phyloP scores from a whole-genome alignment of 1,140 invertebrate species.

The Aradophagus sp. region DNA sequence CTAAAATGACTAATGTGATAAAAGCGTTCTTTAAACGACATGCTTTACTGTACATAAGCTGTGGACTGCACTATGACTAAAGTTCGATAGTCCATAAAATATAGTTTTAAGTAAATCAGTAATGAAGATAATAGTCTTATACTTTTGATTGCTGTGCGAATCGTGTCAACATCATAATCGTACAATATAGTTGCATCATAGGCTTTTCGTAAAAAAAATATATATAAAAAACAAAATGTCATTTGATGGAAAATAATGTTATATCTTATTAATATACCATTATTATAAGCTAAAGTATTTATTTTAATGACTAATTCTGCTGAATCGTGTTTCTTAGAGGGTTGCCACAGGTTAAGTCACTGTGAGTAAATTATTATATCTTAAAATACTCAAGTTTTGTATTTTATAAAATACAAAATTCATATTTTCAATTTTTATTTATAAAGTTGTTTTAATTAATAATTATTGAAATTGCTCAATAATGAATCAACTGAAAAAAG shows the following conservation, averaged over 20 bases:
- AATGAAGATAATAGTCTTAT: constrained; percentile 67
- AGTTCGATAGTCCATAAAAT: constrained; percentile 57
- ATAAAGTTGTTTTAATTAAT: too few species aligned
- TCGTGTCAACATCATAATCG: constrained; percentile 53
- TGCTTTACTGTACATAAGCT: constrained; percentile 60
- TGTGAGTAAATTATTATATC: too few species aligned
- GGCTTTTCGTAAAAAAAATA: constrained; percentile 48
- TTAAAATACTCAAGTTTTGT: too few species aligned
- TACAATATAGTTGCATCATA: constrained; percentile 59
- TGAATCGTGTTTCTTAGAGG: too few species aligned
- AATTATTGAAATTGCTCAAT: too few species aligned
- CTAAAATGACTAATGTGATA: too few species aligned
- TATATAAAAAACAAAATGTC: constrained; percentile 26
- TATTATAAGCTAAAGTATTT: constrained; percentile 21
- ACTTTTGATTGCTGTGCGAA: constrained; percentile 64
- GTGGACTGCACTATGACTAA: constrained; percentile 61
- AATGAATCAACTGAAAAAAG: too few species aligned
- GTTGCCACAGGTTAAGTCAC: too few species aligned
- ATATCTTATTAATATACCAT: constrained; percentile 32
- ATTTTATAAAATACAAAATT: too few species aligned
- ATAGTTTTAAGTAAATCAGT: constrained; percentile 58
- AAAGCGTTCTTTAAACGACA: constrained; percentile 42
- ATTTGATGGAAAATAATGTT: constrained; percentile 30
- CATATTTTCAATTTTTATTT: too few species aligned
- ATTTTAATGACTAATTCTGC: too few species aligned